Base-by-base conservation (phyloP, 2,888 invertebrate genomes). In the Anorthoa munda region DNA sequence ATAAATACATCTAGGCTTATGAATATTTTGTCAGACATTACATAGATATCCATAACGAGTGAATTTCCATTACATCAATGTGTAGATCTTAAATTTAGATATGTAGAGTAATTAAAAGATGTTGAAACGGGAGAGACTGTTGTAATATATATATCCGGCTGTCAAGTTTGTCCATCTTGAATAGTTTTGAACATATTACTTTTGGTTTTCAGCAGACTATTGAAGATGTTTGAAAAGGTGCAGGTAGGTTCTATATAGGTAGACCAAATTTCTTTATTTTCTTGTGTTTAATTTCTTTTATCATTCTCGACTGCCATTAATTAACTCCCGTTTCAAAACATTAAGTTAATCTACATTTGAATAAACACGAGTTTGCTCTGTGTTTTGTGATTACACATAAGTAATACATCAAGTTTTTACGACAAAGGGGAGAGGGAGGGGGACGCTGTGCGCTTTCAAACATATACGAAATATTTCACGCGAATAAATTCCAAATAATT, bases 61-160 rank as follows among this genome's bases (percentile, higher is more conserved):
- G 72, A 82, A 69, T 73, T 77, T 86, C 71, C 66, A 81, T 79
- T 86, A 85, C 78, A 82, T 86, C 83, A 85, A 85, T 80, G 83
- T 86, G 85, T 72, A 39, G 39, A 39, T 87, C 89, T 89, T 89
- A 93, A 70, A 89, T 87, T 90, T 91, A 94, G 91, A 93, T 94
- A 93, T 93, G 92, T 93, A 89, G 89, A 91, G 75, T 85, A 90
- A 79, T 71, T 72, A 86, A 65, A 80, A 79, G 77, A 85, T 50
- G 80, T 86, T 87, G 86, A 88, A 88, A 89, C 85, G 88, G 86
- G 89, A 89, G 87, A 66, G 68, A 79, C 9, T 26, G 13, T 72
- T 68, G 13, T n/a, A 4, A 45, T 18, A 18, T 18, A 18, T 18
- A 23, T 39, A 26, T 53, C 11, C 53, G 31, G 58, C 45, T 31